Evolutionary conservation across 2,888 invertebrate genomes (phyloP), one percentile per base, ranked within the genome.

Genomic region (Marronus borbonicus): DNA sequence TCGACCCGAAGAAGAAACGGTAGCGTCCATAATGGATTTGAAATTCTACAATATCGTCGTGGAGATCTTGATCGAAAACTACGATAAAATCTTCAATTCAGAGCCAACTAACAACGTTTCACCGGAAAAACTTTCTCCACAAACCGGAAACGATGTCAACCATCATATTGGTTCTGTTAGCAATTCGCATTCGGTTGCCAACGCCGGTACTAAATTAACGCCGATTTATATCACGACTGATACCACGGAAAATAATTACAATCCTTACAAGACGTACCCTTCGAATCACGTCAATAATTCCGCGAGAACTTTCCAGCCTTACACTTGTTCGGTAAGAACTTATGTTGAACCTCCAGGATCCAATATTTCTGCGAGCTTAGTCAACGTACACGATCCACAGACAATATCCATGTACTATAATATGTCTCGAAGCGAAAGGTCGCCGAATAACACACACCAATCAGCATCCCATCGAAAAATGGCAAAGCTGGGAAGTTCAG

Each of bases 41-140:
- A 99, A 99, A 90, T 99, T 99, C 91, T 98, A 97, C 90, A 99
- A 99, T 90, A 97, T 99, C 86, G 97, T 99, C 82, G 97, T 99
- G 77, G 98, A 99, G 91, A 96, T 98, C 86, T 91, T 99, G 81
- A 96, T 99, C 80, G 96, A 96, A 84, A 95, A 97, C 89, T 95
- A 93, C 87, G 94, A 95, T 77, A 92, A 92, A 88, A 93, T 94
- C 84, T 93, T 93, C 85, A 92, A 91, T 84, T 88, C 87, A 39
- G 88, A 90, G 80, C 91, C 91, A 0, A 36, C 68, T 5, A 69
- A 49, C 39, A 44, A 44, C 10, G 76, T 79, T 5, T 64, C 80
- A 55, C 78, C 82, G 14, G 83, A 84, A 76, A 81, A 80, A 74
- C 62, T 79, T 1, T 82, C 83, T 7, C 83, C 84, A 4, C 80